phyloP scores from a whole-genome alignment of 1,140 invertebrate species.

The Harlomillsia oculata region DNA sequence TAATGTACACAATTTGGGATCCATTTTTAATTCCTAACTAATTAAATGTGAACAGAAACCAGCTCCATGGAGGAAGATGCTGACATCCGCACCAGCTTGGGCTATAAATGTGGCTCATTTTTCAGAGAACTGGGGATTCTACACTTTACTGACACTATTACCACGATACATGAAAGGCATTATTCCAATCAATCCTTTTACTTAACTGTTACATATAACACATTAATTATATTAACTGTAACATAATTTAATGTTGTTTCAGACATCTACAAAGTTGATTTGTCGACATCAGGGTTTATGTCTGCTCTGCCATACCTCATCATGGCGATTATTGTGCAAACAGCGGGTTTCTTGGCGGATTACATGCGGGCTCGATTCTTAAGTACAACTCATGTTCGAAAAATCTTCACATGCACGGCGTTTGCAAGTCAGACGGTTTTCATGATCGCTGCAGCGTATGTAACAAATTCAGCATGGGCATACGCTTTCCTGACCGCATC shows the following conservation, averaged over 20 bases:
- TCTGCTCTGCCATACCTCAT: constrained; percentile 69
- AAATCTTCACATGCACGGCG: constrained; percentile 42
- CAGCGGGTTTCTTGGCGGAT: constrained; percentile 71
- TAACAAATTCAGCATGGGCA: constrained; percentile 52
- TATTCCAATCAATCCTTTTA: not conserved
- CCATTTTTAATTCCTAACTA: not conserved
- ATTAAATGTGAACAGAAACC: constrained; percentile 3
- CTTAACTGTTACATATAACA: not conserved
- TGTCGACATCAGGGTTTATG: not conserved
- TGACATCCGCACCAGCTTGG: constrained; percentile 76
- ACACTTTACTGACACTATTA: constrained; percentile 50
- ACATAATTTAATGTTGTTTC: not conserved
- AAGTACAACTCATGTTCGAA: constrained; percentile 52
- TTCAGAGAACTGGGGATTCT: constrained; percentile 80
- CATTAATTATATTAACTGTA: not conserved
- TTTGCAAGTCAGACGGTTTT: constrained; percentile 73
- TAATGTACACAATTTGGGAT: not conserved
- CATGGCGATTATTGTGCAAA: constrained; percentile 68
- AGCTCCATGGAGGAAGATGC: constrained; percentile 69
- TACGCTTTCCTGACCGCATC: constrained; percentile 69
- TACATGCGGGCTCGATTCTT: constrained; percentile 53
- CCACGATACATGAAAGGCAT: constrained; percentile 81
- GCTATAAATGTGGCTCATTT: constrained; percentile 83
- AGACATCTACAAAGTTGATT: constrained; percentile 30
- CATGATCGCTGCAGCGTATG: constrained; percentile 65